A percentile compares a stretch with the other conserved stretches of the same genome.
Conservation (phyloP, 2,113 vertebrate genomes). For the Dasyurus viverrinus region DNA sequence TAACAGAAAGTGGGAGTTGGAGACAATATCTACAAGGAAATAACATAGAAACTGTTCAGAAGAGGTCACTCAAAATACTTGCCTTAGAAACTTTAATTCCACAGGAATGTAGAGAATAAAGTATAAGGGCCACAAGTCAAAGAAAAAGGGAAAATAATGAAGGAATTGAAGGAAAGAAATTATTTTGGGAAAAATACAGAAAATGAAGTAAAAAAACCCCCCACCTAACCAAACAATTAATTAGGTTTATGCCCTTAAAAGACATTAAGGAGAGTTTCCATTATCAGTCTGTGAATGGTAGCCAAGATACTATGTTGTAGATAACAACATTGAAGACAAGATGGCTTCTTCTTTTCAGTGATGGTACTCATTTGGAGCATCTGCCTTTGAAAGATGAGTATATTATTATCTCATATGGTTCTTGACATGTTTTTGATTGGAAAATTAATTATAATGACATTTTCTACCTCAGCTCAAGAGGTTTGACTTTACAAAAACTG, state of each 20-base stretch:
- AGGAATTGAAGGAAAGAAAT: not conserved
- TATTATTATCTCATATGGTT: not conserved
- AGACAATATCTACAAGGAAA: not conserved
- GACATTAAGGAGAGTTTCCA: not conserved
- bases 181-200: not conserved
- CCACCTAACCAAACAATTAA: not conserved
- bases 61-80: not conserved
- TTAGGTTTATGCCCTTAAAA: not conserved
- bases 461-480: not conserved
- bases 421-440: not conserved
- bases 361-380: not conserved
- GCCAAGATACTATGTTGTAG: not conserved
- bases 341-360: not conserved
- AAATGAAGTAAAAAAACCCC: not conserved
- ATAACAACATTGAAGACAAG: not conserved
- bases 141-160: not conserved
- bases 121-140: not conserved
- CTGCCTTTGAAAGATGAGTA: not conserved
- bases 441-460: not conserved
- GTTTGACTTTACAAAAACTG: not conserved
- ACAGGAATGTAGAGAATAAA: not conserved
- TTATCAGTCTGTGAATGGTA: not conserved
- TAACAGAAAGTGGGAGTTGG: not conserved
- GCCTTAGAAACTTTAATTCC: not conserved
- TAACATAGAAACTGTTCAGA: not conserved